phyloP scores from a whole-genome alignment of 2,113 vertebrate genomes.

The Himantopus leucocephalus region DNA sequence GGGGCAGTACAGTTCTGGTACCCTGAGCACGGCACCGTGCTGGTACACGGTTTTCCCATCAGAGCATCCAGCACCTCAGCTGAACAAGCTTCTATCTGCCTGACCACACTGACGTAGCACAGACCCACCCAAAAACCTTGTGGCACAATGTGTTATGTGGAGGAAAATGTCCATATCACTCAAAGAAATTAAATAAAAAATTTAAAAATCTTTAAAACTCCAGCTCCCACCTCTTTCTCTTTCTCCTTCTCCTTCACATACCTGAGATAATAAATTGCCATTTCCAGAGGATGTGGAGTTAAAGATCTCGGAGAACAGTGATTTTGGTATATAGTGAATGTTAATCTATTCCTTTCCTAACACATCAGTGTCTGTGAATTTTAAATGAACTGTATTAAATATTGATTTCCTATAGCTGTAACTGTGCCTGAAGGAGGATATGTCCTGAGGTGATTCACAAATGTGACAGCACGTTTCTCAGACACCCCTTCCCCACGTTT shows the following conservation, averaged over 20 bases:
- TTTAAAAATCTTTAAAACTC: not conserved
- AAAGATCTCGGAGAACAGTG: not conserved
- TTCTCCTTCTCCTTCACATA: not conserved
- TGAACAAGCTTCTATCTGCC: not conserved
- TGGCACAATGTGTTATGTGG: fast-evolving
- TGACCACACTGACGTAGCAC: not conserved
- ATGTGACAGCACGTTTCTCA: not conserved
- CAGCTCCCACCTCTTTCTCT: not conserved
- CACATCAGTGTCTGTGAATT: not conserved
- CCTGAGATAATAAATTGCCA: not conserved
- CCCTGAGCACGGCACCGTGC: not conserved
- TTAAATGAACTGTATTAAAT: conserved; percentile 8
- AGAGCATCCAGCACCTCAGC: not conserved
- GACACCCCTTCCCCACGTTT: not conserved
- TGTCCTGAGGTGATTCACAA: not conserved
- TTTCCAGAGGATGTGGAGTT: not conserved
- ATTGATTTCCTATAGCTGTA: conserved; percentile 11
- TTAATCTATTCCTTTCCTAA: not conserved
- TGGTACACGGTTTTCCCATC: not conserved
- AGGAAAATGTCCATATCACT: not conserved
- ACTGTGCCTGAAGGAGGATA: not conserved
- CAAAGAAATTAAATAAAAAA: not conserved
- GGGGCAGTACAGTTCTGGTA: not conserved
- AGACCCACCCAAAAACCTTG: not conserved
- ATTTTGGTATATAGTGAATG: not conserved